Conservation (phyloP, 2,888 invertebrate genomes). For the Oscheius onirici region DNA sequence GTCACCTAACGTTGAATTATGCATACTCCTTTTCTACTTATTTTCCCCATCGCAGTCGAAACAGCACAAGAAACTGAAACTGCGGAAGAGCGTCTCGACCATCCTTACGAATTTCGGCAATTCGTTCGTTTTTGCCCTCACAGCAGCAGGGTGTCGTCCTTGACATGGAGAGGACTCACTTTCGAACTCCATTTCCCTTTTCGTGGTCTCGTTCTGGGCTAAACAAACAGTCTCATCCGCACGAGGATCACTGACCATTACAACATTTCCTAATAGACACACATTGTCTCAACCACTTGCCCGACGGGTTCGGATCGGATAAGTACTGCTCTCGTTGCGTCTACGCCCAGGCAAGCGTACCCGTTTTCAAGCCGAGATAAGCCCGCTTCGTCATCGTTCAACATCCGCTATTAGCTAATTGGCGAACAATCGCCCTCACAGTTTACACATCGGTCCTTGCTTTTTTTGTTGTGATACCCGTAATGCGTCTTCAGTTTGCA, state of each 20-base stretch:
- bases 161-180: constrained; percentile 20
- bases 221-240: constrained; percentile 4
- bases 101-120: constrained; percentile 13
- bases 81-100: too few species aligned
- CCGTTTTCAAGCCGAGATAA: constrained; percentile 29
- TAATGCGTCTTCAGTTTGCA: too few species aligned
- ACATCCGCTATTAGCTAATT: constrained; percentile 26
- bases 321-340: constrained; percentile 20
- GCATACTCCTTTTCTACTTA: too few species aligned
- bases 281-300: not conserved
- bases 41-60: too few species aligned
- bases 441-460: too few species aligned
- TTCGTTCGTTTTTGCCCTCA: constrained; percentile 7
- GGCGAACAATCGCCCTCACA: not conserved
- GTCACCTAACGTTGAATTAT: too few species aligned
- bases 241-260: not conserved
- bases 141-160: constrained; percentile 23
- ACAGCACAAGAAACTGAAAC: too few species aligned
- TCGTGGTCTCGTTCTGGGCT: constrained; percentile 28
- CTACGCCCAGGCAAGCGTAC: constrained; percentile 4
- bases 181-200: constrained; percentile 15
- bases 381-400: constrained; percentile 28
- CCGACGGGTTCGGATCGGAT: constrained; percentile 19
- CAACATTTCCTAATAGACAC: not conserved
- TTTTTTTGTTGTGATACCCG: too few species aligned